phyloP scores from a whole-genome alignment of 2,888 invertebrate genomes.

The Drosophila algonquin region DNA sequence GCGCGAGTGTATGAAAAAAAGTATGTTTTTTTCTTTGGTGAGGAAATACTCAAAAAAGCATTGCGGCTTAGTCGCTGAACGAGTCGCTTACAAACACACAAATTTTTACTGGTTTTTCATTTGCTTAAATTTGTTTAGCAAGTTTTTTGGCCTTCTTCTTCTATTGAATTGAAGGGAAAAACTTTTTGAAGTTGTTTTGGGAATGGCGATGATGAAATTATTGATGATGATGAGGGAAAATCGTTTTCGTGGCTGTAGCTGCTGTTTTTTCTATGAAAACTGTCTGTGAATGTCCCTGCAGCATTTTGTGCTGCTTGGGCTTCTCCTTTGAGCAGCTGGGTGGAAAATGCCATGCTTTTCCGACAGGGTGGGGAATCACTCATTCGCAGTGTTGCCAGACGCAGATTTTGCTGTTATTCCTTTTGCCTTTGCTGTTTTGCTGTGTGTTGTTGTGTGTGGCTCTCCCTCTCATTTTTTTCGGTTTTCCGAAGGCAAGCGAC shows the following conservation, averaged over 20 bases:
- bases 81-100: neutral
- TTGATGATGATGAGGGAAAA: conserved; percentile 40
- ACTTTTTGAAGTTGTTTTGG: conserved; percentile 25
- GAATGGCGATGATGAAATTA: conserved; percentile 31
- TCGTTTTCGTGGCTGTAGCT: conserved; percentile 34
- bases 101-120: conserved; percentile 18
- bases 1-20: conserved; percentile 3
- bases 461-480: neutral
- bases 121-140: conserved; percentile 52
- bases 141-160: conserved; percentile 18
- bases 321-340: conserved; percentile 38
- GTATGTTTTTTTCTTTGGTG: neutral
- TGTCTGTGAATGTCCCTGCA: conserved; percentile 34
- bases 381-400: conserved; percentile 44
- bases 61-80: conserved; percentile 43
- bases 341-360: conserved; percentile 34
- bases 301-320: conserved; percentile 15
- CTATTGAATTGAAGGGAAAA: conserved; percentile 35
- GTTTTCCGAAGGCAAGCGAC: conserved; percentile 17
- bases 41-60: conserved; percentile 45
- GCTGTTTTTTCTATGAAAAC: conserved; percentile 1
- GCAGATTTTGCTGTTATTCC: conserved; percentile 20
- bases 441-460: neutral
- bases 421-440: conserved; percentile 3
- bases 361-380: conserved; percentile 32